These are phyloP conservation scores for Camponotus vicinus DNA, from an alignment of 1,140 invertebrate genomes.

Conservation along the genomic window DNA sequence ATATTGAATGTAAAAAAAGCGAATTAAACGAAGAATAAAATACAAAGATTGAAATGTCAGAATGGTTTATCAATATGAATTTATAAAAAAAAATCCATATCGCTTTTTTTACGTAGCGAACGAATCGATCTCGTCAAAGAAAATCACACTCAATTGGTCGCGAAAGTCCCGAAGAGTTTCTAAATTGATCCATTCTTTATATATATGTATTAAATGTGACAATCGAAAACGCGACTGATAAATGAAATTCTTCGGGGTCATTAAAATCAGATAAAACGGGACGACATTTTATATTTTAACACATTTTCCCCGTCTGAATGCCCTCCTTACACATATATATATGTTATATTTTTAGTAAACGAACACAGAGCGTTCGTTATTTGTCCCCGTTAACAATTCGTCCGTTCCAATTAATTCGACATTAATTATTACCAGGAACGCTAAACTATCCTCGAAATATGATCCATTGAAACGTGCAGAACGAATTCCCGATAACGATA, in stretches of 20 bases:
- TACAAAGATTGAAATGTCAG: conserved; percentile 1
- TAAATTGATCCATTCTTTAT: conserved; percentile 22
- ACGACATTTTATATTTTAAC: conserved; percentile 4
- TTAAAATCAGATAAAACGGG: conserved; percentile 42
- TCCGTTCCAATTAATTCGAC: conserved; percentile 39
- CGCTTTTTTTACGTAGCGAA: not conserved
- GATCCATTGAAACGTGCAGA: not conserved
- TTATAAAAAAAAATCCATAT: conserved; percentile 3
- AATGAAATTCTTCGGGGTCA: conserved; percentile 19
- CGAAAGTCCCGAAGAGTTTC: not conserved
- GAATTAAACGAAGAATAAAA: not conserved
- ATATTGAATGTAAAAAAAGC: not conserved
- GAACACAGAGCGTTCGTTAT: not conserved
- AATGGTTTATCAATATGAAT: not conserved
- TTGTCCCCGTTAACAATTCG: conserved; percentile 15
- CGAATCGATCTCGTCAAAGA: conserved; percentile 42
- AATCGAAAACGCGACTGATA: not conserved
- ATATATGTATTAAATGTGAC: conserved; percentile 5
- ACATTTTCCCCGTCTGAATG: not conserved
- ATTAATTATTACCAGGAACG: conserved; percentile 24
- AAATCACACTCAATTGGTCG: conserved; percentile 16
- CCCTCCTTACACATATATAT: conserved; percentile 8
- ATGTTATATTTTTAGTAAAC: conserved; percentile 17
- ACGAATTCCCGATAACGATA: not conserved
- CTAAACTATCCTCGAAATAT: not conserved